A percentile compares a stretch with the other conserved stretches of the same genome.
Evolutionary conservation across 2,888 invertebrate species (phyloP).

Genomic region (Alviniconcha strummeri): DNA sequence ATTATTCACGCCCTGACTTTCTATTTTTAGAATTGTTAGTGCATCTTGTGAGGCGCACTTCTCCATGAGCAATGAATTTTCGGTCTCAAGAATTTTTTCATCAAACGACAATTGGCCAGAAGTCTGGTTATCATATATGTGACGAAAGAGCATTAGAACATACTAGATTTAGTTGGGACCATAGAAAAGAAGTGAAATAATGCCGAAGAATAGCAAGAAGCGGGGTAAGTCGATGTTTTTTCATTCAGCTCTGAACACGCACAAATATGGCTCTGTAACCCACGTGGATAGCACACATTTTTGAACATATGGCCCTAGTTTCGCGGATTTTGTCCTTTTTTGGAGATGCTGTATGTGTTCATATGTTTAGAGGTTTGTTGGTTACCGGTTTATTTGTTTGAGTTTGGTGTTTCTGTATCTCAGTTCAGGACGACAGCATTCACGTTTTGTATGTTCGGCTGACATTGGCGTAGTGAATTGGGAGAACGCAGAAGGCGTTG

Average conservation of each 20-base stretch:
- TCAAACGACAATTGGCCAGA: conserved; percentile 49
- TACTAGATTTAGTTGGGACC: conserved; percentile 54
- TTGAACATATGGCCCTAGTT: conserved; percentile 5
- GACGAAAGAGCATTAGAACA: conserved; percentile 55
- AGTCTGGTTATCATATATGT: conserved; percentile 62
- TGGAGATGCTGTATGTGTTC: too few species aligned
- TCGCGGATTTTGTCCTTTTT: not conserved
- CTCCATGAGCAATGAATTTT: conserved; percentile 52
- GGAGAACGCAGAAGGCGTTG: too few species aligned
- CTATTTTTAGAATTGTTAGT: conserved; percentile 9
- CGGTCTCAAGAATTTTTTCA: conserved; percentile 49
- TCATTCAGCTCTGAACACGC: not conserved
- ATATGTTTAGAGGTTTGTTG: too few species aligned
- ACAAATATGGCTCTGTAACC: conserved; percentile 10
- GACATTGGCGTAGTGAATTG: too few species aligned
- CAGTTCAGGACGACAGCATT: too few species aligned
- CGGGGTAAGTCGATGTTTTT: conserved; percentile 50
- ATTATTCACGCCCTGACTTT: too few species aligned
- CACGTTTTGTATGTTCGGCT: too few species aligned
- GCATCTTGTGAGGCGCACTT: conserved; percentile 33
- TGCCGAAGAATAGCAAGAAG: conserved; percentile 60
- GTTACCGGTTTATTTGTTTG: too few species aligned
- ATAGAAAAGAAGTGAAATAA: conserved; percentile 55
- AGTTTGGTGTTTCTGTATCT: too few species aligned
- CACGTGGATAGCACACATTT: conserved; percentile 1